Percentiles rank a stretch among this genome's conserved stretches.
Conservation (phyloP, 2,888 invertebrate species). For the Carpatolechia fugitivella region DNA sequence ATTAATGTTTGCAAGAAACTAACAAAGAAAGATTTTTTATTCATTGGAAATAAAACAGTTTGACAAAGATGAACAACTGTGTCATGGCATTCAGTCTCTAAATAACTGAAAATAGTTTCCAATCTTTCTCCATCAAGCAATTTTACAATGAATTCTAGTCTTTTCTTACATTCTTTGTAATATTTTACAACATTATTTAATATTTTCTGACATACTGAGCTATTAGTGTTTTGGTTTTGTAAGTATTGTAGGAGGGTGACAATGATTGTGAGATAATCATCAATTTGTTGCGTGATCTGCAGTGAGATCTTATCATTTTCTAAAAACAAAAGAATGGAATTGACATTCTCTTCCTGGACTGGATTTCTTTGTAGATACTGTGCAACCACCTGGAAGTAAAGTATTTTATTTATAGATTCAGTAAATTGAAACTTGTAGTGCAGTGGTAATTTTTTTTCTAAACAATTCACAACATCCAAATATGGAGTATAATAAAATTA, state of each 20-base stretch:
- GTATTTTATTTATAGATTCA: too few relatives aligned
- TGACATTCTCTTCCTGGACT: slow-evolving; percentile 43
- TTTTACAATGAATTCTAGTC: slow-evolving; percentile 60
- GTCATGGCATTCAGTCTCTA: slow-evolving; percentile 46
- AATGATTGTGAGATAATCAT: slow-evolving; percentile 51
- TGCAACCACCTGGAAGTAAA: slow-evolving; percentile 57
- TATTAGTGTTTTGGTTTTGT: slow-evolving; percentile 32
- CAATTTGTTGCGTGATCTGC: slow-evolving; percentile 47
- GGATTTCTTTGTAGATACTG: slow-evolving; percentile 52
- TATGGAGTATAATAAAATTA: too few relatives aligned
- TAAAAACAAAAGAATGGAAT: slow-evolving; percentile 48
- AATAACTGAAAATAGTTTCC: slow-evolving; percentile 57
- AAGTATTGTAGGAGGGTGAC: slow-evolving; percentile 51
- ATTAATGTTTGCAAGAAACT: slow-evolving; percentile 61
- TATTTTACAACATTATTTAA: slow-evolving; percentile 49
- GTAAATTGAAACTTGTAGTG: not conserved
- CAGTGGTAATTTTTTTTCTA: not conserved
- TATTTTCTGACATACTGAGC: slow-evolving; percentile 37
- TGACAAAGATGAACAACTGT: slow-evolving; percentile 49
- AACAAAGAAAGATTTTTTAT: slow-evolving; percentile 55
- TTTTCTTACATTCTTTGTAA: slow-evolving; percentile 63
- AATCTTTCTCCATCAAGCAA: slow-evolving; percentile 54
- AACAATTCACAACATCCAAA: too few relatives aligned
- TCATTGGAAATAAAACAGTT: slow-evolving; percentile 56
- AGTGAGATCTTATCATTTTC: slow-evolving; percentile 54